These are phyloP conservation scores for Hesperophylax magnus DNA, from an alignment of 1,140 invertebrate species.

Conservation along the genomic window DNA sequence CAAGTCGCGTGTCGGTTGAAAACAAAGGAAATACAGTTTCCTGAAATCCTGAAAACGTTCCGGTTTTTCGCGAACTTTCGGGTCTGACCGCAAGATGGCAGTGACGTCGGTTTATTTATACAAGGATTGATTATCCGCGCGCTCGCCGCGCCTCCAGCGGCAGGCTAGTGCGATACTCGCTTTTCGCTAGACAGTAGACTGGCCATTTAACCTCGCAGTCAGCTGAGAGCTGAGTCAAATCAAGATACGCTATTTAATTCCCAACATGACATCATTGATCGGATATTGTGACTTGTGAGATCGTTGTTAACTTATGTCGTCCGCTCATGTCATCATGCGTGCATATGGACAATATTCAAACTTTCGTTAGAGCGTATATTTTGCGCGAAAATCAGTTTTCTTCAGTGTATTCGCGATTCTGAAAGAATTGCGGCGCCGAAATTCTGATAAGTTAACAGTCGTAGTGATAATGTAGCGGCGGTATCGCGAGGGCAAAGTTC, in stretches of 20 bases:
- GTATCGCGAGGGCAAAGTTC: slow-evolving; percentile 17
- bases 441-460: not conserved
- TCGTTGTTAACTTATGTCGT: not conserved
- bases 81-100: slow-evolving; percentile 21
- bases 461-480: slow-evolving; percentile 15
- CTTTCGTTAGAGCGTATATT: not conserved
- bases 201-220: slow-evolving; percentile 1
- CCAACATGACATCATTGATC: slow-evolving; percentile 24
- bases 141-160: not conserved
- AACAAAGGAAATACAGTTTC: slow-evolving; percentile 10
- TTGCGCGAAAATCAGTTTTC: slow-evolving; percentile 1
- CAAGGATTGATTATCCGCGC: slow-evolving; percentile 34
- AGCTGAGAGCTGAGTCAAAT: not conserved
- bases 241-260: not conserved
- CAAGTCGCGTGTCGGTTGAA: not conserved
- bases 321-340: not conserved
- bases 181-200: not conserved
- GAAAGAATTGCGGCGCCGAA: not conserved
- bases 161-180: not conserved
- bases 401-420: not conserved
- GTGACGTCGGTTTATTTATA: not conserved
- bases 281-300: not conserved
- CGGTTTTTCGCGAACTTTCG: slow-evolving; percentile 1
- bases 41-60: not conserved
- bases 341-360: not conserved